Evolutionary conservation across 2,113 vertebrate species (phyloP), one percentile per base, ranked within the genome.

Genomic region (Shinisaurus crocodilurus): DNA sequence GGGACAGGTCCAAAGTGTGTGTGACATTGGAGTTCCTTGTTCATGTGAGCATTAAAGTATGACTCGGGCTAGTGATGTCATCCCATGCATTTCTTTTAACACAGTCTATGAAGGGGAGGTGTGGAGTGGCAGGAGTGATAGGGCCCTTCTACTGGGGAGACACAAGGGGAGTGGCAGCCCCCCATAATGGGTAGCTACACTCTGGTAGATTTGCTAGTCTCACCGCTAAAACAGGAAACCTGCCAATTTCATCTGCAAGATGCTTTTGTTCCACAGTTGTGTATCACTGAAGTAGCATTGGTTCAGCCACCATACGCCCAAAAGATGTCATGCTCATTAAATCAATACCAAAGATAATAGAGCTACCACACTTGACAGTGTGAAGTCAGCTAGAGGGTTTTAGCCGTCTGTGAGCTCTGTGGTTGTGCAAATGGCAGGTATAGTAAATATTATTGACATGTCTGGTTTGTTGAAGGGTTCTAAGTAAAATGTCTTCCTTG

Each of bases 311-410:
- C 0, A 0, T 15, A 15, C 83, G 9, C 85, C 50, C 0, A 57
- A 92, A 92, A 90, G 60, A 88, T 32, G 7, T 63, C 75, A 60
- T 65, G 43, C 70, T 95, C 34, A 91, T 93, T 93, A 90, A 6
- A 85, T 75, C 40, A 86, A 54, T 85, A 92, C 57, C 57, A 85
- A 1, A 88, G 88, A 72, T 87, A 93, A 74, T 79, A 92, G 7
- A 88, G 54, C 16, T 86, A 70, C 48, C 10, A 69, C 25, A 13
- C 2, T 69, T 79, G 80, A 45, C 50, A 40, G 69, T 34, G 29
- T 43, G 72, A 95, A 92, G 18, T n/a, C 12, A 10, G 7, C 77
- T 83, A 82, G 90, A 37, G 16, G 69, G 45, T 45, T 91, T 48
- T 20, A 90, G 40, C 18, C 87, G 82, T 5, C 1, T 87, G 0